These are phyloP conservation scores for Acanthurus lineatus DNA, from an alignment of 2,797 vertebrate species.

Conservation along the genomic window DNA sequence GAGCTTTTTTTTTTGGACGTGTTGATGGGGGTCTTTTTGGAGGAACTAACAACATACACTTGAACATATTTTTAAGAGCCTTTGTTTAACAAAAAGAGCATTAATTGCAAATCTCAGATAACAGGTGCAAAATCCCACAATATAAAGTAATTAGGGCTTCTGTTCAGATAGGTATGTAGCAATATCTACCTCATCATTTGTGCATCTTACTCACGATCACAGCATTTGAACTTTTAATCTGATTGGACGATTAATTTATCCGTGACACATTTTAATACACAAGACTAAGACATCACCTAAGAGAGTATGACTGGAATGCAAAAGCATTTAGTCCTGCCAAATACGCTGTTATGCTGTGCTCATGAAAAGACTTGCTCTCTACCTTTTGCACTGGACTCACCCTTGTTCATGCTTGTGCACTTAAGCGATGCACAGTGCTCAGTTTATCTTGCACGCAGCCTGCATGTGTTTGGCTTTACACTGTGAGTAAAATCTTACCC, in stretches of 20 bases:
- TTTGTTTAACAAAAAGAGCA: no score
- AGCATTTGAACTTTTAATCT: not conserved
- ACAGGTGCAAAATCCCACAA: no score
- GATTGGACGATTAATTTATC: not conserved
- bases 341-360: slow-evolving; percentile 12
- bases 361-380: slow-evolving; percentile 29
- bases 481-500: slow-evolving; percentile 59
- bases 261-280: not conserved
- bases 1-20: no score
- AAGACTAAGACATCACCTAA: not conserved
- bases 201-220: not conserved
- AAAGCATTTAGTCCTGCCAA: slow-evolving; percentile 31
- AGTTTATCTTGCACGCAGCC: slow-evolving; percentile 14
- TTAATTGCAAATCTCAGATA: no score
- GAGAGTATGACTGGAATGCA: slow-evolving; percentile 7
- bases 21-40: no score
- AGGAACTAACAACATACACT: no score
- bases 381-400: slow-evolving; percentile 13
- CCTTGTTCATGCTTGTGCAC: not conserved
- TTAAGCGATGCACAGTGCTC: slow-evolving; percentile 6
- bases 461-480: slow-evolving; percentile 62
- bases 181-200: not conserved
- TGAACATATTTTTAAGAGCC: no score
- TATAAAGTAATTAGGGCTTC: not conserved
- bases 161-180: not conserved